Evolutionary conservation across 2,888 invertebrate species (phyloP), one percentile per base, ranked within the genome.

Genomic region (Calliscelio sp.): DNA sequence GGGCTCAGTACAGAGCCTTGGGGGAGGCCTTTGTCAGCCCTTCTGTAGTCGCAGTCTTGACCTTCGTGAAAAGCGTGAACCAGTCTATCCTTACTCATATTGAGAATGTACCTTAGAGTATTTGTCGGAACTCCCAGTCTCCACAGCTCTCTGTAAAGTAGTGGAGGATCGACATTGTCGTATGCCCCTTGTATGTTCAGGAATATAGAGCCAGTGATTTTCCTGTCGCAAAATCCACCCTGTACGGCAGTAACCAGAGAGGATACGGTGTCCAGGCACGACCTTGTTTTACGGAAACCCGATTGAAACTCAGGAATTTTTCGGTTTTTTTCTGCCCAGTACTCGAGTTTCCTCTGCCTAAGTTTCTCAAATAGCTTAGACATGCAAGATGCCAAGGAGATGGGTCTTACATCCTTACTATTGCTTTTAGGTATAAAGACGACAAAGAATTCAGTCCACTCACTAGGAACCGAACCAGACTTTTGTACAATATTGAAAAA

Each of bases 231-330:
- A 7, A 78, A 38, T 0, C 24, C 22, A 10, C 11, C 6, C 5
- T 61, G 14, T 2, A 74, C 18, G 0, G 63, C 11, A 11, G 70
- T 18, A 0, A 32, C 2, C 6, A 83, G 28, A 11, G 22, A 55
- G 16, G 53, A 3, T 4, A 83, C 51, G 0, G 49, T 82, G 53
- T 82, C 82, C 3, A 63, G 0, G 18, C 84, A 84, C 0, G 84
- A 85, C 53, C 57, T 85, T 0, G 6, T 8, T 44, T 77, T 86
- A 0, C 79, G 2, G 28, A 86, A 85, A 8, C 85, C 81, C 20
- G 32, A 75, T 71, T 84, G 79, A 10, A 41, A 28, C 4, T 28
- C 28, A 6, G 28, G 28, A 28, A 28, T 28, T 28, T 28, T 28
- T 28, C 28, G 5, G 8, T 28, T 28, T 8, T 28, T 28, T 28